A percentile compares a stretch with the other conserved stretches of the same genome.
Conservation (phyloP, 2,888 invertebrate species). For the Seira ritae region DNA sequence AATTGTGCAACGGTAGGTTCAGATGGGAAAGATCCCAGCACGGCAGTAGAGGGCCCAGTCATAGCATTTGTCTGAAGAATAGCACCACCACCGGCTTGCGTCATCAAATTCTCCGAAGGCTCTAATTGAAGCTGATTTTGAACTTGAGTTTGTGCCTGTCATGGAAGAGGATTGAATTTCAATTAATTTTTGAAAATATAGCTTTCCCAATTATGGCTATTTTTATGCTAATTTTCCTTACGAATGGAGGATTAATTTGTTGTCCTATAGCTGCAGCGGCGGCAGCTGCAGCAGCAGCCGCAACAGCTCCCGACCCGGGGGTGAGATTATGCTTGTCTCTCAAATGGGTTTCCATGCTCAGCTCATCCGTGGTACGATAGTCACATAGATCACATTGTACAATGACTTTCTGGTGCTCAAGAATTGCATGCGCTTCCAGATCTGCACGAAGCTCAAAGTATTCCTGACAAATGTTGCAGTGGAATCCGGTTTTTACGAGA, state of each 20-base stretch:
- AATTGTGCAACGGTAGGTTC: too few relatives aligned
- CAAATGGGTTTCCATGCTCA: slow-evolving; percentile 74
- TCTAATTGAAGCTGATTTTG: neutral
- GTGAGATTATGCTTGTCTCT: slow-evolving; percentile 74
- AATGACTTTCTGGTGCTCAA: slow-evolving; percentile 74
- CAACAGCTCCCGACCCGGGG: slow-evolving; percentile 73
- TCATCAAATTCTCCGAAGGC: neutral
- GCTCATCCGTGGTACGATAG: slow-evolving; percentile 74
- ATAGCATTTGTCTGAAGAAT: neutral
- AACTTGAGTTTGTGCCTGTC: slow-evolving; percentile 16
- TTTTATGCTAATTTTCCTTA: slow-evolving; percentile 31
- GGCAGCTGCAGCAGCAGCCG: slow-evolving; percentile 70
- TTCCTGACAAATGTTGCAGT: slow-evolving; percentile 74
- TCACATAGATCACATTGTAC: slow-evolving; percentile 74
- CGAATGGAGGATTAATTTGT: slow-evolving; percentile 45
- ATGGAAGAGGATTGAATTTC: neutral
- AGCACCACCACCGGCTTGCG: too few relatives aligned
- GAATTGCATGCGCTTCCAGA: slow-evolving; percentile 74
- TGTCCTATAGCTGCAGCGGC: slow-evolving; percentile 69
- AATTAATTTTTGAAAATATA: too few relatives aligned
- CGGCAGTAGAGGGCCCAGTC: neutral
- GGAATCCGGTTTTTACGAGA: slow-evolving; percentile 73
- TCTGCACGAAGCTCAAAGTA: slow-evolving; percentile 74
- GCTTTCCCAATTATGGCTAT: too few relatives aligned
- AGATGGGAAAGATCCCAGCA: neutral